Base-by-base conservation (phyloP, 2,113 vertebrate species). In the Oceanites oceanicus region DNA sequence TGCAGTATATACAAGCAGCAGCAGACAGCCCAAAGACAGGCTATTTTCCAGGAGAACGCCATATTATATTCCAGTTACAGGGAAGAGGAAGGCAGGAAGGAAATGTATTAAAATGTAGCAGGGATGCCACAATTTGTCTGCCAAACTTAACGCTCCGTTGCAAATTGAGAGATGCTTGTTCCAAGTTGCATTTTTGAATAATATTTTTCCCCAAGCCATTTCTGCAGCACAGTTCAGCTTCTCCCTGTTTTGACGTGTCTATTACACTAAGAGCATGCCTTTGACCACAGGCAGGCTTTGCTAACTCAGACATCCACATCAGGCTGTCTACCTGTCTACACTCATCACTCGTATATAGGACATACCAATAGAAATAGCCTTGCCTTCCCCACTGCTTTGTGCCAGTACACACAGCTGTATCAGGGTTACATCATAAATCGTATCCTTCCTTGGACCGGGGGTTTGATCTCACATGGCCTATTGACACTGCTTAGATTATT, bases 171-270 rank as follows among this genome's bases (percentile, higher is more conserved):
- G 26, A 21, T 12, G 25, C 22, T 7, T 5, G 9, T n/a, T 71
- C 32, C 8, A 34, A 25, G 10, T 0, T 5, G 18, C 27, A 16
- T 25, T 75, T 86, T 25, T n/a, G 0, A 34, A 8, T 4, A 2
- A 2, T 9, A 1, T 21, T 67, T 22, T 15, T 4, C 40, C 17
- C 26, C 7, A 26, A 40, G 34, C 11, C 34, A 10, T 26, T 90
- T 36, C 42, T 34, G 13, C 18, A 34, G 26, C 1, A 1, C 23
- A 7, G 7, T 21, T 20, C 11, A 59, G 36, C 61, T 78, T 30
- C 17, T 23, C 36, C 36, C 34, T 3, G 16, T 36, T 52, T 15
- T 7, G 13, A 65, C 9, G 7, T 0, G 7, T 9, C 27, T 27
- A 0, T 17, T 26, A 13, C 7, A 18, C 44, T 30, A 13, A 19